A percentile compares a stretch with the other conserved stretches of the same genome.
Conservation (phyloP, 2,113 vertebrate species). For the Rhizomys pruinosus region DNA sequence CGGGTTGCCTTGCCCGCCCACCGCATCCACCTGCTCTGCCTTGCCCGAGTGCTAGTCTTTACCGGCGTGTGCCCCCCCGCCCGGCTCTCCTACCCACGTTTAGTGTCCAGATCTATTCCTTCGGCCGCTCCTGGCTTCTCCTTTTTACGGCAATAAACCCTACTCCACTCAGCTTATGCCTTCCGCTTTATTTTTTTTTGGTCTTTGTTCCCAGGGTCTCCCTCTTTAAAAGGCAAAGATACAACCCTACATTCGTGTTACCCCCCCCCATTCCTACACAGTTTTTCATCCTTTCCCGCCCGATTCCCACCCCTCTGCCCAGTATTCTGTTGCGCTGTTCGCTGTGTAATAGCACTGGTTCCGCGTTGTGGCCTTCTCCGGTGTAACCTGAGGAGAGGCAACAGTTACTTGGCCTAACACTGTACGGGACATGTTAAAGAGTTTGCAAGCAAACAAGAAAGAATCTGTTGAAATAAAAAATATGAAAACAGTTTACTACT, state of each 20-base stretch:
- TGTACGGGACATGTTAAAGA: conserved; percentile 92
- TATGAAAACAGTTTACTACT: not conserved
- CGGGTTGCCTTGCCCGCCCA: too few relatives aligned
- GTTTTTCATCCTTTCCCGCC: too few relatives aligned
- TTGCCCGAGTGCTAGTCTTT: too few relatives aligned
- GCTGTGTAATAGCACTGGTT: conserved; percentile 97
- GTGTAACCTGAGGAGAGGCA: conserved; percentile 93
- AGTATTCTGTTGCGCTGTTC: conserved; percentile 97
- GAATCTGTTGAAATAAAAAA: conserved; percentile 87
- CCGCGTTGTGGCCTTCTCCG: conserved; percentile 97
- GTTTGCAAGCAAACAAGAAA: conserved; percentile 96
- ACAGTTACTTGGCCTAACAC: conserved; percentile 91
- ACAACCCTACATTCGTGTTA: not conserved
- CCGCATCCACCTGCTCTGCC: too few relatives aligned
- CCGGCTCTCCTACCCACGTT: too few relatives aligned
- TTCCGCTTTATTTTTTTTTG: too few relatives aligned
- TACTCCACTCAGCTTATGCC: not conserved
- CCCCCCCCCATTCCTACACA: not conserved
- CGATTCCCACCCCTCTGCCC: too few relatives aligned
- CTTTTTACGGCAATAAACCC: not conserved
- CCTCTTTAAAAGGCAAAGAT: not conserved
- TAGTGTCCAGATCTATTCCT: too few relatives aligned
- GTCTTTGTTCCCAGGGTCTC: too few relatives aligned
- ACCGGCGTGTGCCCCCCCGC: too few relatives aligned
- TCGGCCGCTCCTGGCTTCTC: conserved; percentile 1